phyloP scores from a whole-genome alignment of 2,113 vertebrate genomes.

The Chaenocephalus aceratus region DNA sequence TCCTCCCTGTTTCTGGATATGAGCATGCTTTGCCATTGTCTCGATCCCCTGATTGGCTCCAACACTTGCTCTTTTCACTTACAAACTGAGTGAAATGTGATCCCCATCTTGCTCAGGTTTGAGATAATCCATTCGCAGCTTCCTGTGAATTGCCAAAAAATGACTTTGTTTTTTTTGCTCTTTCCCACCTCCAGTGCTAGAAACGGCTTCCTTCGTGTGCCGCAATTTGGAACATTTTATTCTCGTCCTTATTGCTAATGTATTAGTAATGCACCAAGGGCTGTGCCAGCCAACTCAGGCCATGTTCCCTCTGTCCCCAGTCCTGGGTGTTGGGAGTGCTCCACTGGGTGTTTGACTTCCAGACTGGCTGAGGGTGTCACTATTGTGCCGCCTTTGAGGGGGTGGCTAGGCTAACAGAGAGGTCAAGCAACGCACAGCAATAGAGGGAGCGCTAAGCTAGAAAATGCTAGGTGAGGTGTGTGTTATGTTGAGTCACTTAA shows the following conservation, averaged over 20 bases:
- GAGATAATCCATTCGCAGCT: constrained; percentile 31
- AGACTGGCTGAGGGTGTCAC: constrained; percentile 24
- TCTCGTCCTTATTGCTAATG: neutral
- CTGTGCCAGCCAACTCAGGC: constrained; percentile 46
- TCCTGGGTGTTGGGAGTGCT: constrained; percentile 17
- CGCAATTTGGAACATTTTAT: constrained; percentile 16
- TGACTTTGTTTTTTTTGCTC: neutral
- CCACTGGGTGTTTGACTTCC: constrained; percentile 9
- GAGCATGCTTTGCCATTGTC: constrained; percentile 32
- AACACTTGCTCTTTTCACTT: constrained; percentile 15
- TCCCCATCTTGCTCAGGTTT: constrained; percentile 44
- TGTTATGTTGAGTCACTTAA: constrained; percentile 40
- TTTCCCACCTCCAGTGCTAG: neutral
- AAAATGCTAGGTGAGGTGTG: neutral
- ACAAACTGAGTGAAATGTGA: constrained; percentile 15
- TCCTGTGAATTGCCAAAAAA: constrained; percentile 61
- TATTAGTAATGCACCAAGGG: constrained; percentile 42
- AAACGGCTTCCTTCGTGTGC: constrained; percentile 18
- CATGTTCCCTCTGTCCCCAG: constrained; percentile 38
- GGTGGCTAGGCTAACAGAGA: neutral
- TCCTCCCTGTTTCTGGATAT: constrained; percentile 19
- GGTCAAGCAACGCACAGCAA: constrained; percentile 34
- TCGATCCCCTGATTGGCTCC: constrained; percentile 11
- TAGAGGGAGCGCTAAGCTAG: constrained; percentile 12
- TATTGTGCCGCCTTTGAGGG: neutral